Conservation (phyloP, 2,113 vertebrate species). For the Hymenochirus boettgeri region DNA sequence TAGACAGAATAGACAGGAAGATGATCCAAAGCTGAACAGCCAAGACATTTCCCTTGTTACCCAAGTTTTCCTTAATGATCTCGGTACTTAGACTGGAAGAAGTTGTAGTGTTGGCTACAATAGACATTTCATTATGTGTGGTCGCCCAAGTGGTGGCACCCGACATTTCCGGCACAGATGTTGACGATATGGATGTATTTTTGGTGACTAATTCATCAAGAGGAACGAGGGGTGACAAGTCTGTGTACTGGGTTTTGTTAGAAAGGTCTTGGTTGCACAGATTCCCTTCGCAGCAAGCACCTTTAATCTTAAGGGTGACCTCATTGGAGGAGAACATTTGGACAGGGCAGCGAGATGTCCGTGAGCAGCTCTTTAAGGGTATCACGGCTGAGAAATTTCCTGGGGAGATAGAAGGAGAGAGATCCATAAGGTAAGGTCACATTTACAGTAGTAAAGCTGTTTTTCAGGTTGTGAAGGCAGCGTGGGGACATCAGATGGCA, state of each 20-base stretch:
- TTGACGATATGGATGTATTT: not conserved
- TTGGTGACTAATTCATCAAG: not conserved
- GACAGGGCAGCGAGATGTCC: not conserved
- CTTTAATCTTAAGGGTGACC: constrained; percentile 1
- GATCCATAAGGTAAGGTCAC: no score
- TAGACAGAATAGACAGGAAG: not conserved
- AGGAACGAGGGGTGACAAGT: not conserved
- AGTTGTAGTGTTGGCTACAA: not conserved
- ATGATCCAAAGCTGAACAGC: not conserved
- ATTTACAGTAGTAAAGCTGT: no score
- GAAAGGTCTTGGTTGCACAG: constrained; percentile 32
- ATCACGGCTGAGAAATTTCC: constrained; percentile 4
- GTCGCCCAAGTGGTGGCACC: not conserved
- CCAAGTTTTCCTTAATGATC: not conserved
- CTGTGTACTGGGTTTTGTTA: constrained; percentile 6
- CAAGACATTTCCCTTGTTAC: not conserved
- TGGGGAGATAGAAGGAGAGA: no score
- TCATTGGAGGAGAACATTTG: not conserved
- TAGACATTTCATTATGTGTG: not conserved
- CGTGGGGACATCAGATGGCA: no score
- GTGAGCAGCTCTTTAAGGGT: constrained; percentile 23
- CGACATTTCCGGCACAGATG: not conserved
- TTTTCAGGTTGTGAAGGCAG: no score
- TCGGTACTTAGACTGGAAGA: not conserved
- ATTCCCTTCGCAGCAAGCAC: constrained; percentile 19